These are phyloP conservation scores for Paragorgia papillata DNA, from an alignment of 92 coral and sea anemone species.

Conservation along the genomic window DNA sequence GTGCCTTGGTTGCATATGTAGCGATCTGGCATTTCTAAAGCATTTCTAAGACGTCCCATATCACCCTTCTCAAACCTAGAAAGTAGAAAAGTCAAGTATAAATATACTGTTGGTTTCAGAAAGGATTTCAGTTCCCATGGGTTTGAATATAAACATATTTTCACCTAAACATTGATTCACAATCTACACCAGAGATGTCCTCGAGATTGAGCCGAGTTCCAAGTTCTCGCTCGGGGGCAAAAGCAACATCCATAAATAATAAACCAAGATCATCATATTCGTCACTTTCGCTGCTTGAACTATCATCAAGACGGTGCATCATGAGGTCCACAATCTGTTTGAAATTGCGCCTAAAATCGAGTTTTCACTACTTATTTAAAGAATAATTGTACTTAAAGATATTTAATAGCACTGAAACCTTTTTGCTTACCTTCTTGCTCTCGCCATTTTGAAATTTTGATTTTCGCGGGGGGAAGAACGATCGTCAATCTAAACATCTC, in stretches of 20 bases:
- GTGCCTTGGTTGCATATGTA: constrained; percentile 65
- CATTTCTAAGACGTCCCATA: constrained; percentile 50
- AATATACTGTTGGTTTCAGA: not conserved
- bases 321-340: too few species aligned
- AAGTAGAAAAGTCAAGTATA: constrained; percentile 3
- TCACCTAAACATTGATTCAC: constrained; percentile 60
- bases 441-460: constrained; percentile 47
- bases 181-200: constrained; percentile 57
- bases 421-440: constrained; percentile 56
- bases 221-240: not conserved
- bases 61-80: constrained; percentile 60
- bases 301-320: not conserved
- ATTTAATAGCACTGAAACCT: not conserved
- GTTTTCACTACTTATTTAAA: too few species aligned
- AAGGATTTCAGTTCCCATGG: not conserved
- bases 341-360: too few species aligned
- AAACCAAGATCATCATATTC: not conserved
- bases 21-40: constrained; percentile 59
- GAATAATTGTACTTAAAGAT: not conserved
- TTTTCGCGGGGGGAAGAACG: not conserved
- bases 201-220: constrained; percentile 26
- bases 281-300: not conserved
- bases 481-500: not conserved
- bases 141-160: not conserved
- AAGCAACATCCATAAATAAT: not conserved